Evolutionary conservation across 2,888 invertebrate genomes (phyloP).

Genomic region (Hemicrepidius hirtus): DNA sequence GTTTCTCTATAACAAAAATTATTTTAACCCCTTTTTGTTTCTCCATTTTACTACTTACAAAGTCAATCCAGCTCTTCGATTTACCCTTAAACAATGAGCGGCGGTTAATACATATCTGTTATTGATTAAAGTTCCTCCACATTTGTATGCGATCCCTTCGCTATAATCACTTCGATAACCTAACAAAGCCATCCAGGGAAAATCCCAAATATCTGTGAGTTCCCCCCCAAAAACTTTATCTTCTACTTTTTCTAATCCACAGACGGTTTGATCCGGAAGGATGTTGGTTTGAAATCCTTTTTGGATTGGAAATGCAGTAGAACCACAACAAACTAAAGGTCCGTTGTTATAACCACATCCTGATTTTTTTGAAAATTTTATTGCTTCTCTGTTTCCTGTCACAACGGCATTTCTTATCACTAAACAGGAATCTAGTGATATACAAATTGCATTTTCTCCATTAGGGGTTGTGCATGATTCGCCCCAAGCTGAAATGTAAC

Average conservation of each 20-base stretch:
- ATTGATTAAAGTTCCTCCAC: conserved; percentile 72
- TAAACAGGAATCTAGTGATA: conserved; percentile 70
- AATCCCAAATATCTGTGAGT: conserved; percentile 68
- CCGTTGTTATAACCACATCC: conserved; percentile 72
- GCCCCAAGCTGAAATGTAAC: conserved; percentile 8
- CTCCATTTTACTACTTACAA: conserved; percentile 26
- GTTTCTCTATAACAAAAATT: conserved; percentile 58
- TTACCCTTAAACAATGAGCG: conserved; percentile 66
- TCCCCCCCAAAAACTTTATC: conserved; percentile 58
- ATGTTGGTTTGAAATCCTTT: conserved; percentile 3
- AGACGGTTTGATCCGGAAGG: conserved; percentile 34
- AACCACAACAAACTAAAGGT: conserved; percentile 72
- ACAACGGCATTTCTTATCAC: conserved; percentile 66
- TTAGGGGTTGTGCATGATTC: conserved; percentile 68
- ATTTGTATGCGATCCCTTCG: conserved; percentile 52
- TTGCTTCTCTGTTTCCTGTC: conserved; percentile 40
- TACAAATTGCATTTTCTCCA: conserved; percentile 67
- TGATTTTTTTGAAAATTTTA: conserved; percentile 69
- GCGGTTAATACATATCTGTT: conserved; percentile 71
- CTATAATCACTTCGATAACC: conserved; percentile 64
- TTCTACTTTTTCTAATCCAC: conserved; percentile 30
- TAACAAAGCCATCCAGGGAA: conserved; percentile 71
- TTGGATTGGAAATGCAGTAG: background rate
- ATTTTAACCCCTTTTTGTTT: too few relatives aligned
- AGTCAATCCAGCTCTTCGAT: conserved; percentile 49